Base-by-base conservation (phyloP, 2,797 vertebrate species). In the Cyclopterus lumpus region DNA sequence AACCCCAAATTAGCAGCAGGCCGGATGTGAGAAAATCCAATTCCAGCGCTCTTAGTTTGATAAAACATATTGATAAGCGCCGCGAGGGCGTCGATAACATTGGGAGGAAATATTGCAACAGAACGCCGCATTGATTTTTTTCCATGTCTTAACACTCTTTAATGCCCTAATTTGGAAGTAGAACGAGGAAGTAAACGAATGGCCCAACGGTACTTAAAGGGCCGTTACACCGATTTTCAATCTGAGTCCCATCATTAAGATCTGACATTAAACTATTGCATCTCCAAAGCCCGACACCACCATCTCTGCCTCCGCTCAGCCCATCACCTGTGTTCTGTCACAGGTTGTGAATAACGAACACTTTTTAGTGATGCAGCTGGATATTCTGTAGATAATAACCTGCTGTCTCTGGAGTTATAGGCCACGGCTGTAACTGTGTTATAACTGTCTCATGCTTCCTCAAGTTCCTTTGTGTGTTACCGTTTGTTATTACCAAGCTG, bases 61-160 rank as follows among this genome's bases (percentile, higher is more conserved):
- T 88, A 57, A 80, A 81, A 86, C 83, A 82, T 80, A 89, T 87
- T 85, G 88, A 88, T 88, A 84, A 75, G 79, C 64, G 71, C 62
- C 71, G 61, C 49, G 67, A 81, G 73, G 55, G 72, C 81, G 85
- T 88, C 74, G 38, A 79, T 85, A 72, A 83, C 67, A 77, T 84
- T 79, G 83, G 77, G 80, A 77, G 86, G 88, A 89, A 89, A 88
- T 87, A 82, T 87, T 87, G 78, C 68, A 85, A 85, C 81, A 79
- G 75, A 85, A 86, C 67, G 71, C 69, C 18, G 1, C 87, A 92
- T 91, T 78, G 89, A 91, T 86, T 86, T 42, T 86, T 73, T 84
- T n/a, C n/a, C 8, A 16, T 48, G 73, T 78, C 80, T 57, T 26
- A 79, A 75, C 55, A 40, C 38, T 75, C 65, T 86, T 88, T 84